These are phyloP conservation scores for Onychostoma macrolepis DNA, from an alignment of 2,113 vertebrate species.

Conservation along the genomic window DNA sequence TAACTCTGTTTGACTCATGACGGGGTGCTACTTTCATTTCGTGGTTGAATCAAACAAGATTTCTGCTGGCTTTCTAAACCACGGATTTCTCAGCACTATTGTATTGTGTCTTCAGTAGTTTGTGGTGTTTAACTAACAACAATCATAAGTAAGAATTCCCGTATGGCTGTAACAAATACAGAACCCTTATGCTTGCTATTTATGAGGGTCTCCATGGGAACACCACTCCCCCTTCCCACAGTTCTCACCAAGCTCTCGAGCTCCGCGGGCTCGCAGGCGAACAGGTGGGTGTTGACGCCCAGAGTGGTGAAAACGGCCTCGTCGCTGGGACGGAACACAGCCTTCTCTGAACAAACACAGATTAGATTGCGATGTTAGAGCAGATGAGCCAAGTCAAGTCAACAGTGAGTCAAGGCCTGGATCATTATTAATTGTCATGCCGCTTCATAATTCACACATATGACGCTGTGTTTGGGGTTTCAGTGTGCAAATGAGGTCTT, in stretches of 20 bases:
- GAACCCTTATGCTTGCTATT: neutral
- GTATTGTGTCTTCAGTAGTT: neutral
- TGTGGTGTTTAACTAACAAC: neutral
- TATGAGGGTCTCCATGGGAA: neutral
- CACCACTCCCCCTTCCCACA: neutral
- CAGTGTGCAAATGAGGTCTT: neutral
- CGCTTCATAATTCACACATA: neutral
- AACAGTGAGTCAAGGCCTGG: conserved; percentile 8
- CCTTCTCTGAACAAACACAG: conserved; percentile 82
- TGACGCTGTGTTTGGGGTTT: neutral
- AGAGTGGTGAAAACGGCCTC: conserved; percentile 97
- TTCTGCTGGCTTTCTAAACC: neutral
- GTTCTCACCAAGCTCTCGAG: conserved; percentile 87
- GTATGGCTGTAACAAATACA: neutral
- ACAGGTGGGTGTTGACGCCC: conserved; percentile 97
- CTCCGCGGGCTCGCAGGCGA: conserved; percentile 87
- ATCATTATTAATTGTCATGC: neutral
- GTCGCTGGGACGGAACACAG: conserved; percentile 90
- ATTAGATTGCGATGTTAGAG: conserved; percentile 28
- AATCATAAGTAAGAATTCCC: neutral
- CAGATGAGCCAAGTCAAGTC: conserved; percentile 17
- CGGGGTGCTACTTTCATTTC: neutral
- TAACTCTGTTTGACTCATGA: neutral
- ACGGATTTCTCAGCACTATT: neutral
- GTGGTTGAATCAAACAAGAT: neutral